Conservation (phyloP, 2,888 invertebrate genomes). For the Amiota communis region DNA sequence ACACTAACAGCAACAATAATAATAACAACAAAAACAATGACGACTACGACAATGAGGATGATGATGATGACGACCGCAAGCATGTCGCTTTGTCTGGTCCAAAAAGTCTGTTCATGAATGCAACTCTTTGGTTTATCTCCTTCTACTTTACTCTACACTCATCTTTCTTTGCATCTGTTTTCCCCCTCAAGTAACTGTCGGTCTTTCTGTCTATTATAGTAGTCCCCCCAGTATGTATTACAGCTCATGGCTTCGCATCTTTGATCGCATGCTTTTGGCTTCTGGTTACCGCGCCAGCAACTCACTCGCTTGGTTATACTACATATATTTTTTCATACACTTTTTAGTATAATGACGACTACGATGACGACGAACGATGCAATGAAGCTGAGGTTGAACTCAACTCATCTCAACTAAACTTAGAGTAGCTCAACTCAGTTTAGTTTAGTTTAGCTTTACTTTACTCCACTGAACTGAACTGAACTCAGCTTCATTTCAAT, state of each 20-base stretch:
- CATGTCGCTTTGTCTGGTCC: conserved; percentile 9
- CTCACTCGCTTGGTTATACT: not conserved
- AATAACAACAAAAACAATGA: not conserved
- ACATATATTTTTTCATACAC: not conserved
- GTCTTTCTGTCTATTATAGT: too few species aligned
- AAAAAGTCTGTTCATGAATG: conserved; percentile 6
- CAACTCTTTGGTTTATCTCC: conserved; percentile 6
- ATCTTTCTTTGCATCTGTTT: not conserved
- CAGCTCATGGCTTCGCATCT: conserved; percentile 13
- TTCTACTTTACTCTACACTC: not conserved
- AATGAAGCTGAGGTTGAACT: conserved; percentile 2
- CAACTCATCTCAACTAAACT: not conserved
- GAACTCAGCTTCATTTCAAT: not conserved
- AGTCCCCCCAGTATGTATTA: not conserved
- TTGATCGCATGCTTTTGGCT: conserved; percentile 17
- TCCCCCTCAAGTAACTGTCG: too few species aligned
- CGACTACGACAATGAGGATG: not conserved
- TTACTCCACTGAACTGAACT: not conserved
- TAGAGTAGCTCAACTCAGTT: not conserved
- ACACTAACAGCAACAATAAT: not conserved
- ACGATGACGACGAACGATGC: too few species aligned
- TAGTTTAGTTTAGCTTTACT: conserved; percentile 15
- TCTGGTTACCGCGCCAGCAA: conserved; percentile 16
- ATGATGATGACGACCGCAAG: conserved; percentile 6
- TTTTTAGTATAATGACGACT: not conserved